Percentiles rank a stretch among this genome's conserved stretches.
Evolutionary conservation across 1,140 invertebrate species (phyloP).

Genomic region (Zaprionus inermis): DNA sequence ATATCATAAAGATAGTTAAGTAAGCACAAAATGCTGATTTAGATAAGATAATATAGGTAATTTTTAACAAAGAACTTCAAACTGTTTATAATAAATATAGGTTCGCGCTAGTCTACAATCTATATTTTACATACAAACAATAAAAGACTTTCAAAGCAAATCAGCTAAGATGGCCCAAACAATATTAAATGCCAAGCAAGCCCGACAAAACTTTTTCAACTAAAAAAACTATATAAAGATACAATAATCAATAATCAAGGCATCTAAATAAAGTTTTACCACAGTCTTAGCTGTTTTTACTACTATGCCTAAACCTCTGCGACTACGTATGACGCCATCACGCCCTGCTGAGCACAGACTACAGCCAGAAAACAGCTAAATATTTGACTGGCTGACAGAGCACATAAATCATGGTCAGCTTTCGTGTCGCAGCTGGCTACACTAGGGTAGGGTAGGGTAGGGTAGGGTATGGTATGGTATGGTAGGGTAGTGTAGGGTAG

Average conservation of each 20-base stretch:
- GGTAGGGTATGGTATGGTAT: background rate
- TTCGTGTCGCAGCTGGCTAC: constrained; percentile 19
- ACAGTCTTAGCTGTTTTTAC: background rate
- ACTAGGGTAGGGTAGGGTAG: background rate
- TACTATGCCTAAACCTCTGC: constrained; percentile 1
- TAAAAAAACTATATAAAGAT: background rate
- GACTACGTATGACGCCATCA: constrained; percentile 67
- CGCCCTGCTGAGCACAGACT: constrained; percentile 22
- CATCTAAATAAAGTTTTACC: background rate
- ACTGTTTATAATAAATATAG: background rate
- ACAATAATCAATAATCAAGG: background rate
- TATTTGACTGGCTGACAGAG: constrained; percentile 49
- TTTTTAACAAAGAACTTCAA: background rate
- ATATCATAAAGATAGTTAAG: background rate
- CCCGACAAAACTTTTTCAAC: rapidly evolving
- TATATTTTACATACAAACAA: background rate
- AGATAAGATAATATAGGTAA: background rate
- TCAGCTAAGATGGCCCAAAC: rapidly evolving
- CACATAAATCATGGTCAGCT: constrained; percentile 66
- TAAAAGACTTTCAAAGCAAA: background rate
- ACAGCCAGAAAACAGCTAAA: constrained; percentile 22
- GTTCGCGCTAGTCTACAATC: background rate
- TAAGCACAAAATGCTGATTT: background rate
- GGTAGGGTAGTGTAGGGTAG: background rate
- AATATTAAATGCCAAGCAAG: background rate